Evolutionary conservation across 1,140 invertebrate genomes (phyloP).

Genomic region (Chelonus insularis): DNA sequence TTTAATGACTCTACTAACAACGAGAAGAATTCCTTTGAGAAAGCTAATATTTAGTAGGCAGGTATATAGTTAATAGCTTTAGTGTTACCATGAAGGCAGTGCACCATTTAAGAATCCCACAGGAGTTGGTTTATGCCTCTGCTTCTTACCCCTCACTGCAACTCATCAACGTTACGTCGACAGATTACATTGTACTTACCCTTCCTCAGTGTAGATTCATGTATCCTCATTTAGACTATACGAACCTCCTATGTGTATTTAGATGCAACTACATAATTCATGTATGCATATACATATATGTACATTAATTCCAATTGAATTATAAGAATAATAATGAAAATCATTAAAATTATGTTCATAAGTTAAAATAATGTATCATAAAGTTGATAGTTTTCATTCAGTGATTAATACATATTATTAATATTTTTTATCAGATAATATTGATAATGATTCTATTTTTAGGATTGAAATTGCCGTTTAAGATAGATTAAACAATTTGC

Average conservation of each 20-base stretch:
- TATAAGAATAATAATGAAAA: too few relatives aligned
- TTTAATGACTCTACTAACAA: too few relatives aligned
- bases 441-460: neutral
- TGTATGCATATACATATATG: neutral
- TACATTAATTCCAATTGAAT: neutral
- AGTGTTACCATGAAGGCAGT: slow-evolving; percentile 49
- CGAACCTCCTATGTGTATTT: neutral
- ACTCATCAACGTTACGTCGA: slow-evolving; percentile 28
- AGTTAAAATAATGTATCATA: neutral
- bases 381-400: too few relatives aligned
- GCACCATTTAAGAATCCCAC: slow-evolving; percentile 56
- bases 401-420: too few relatives aligned
- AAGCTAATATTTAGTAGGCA: too few relatives aligned
- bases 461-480: neutral
- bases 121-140: slow-evolving; percentile 35
- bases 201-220: neutral
- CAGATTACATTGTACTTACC: slow-evolving; percentile 43
- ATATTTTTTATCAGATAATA: too few relatives aligned
- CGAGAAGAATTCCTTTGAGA: slow-evolving; percentile 9
- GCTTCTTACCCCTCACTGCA: slow-evolving; percentile 31
- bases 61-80: slow-evolving; percentile 55
- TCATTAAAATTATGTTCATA: slow-evolving; percentile 11
- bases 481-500: slow-evolving; percentile 33
- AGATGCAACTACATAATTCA: neutral
- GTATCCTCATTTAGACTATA: slow-evolving; percentile 17